These are phyloP conservation scores for Halisarca cf. caerulea DNA, from an alignment of 37 sponge, comb jelly and placozoan genomes.

Conservation along the genomic window DNA sequence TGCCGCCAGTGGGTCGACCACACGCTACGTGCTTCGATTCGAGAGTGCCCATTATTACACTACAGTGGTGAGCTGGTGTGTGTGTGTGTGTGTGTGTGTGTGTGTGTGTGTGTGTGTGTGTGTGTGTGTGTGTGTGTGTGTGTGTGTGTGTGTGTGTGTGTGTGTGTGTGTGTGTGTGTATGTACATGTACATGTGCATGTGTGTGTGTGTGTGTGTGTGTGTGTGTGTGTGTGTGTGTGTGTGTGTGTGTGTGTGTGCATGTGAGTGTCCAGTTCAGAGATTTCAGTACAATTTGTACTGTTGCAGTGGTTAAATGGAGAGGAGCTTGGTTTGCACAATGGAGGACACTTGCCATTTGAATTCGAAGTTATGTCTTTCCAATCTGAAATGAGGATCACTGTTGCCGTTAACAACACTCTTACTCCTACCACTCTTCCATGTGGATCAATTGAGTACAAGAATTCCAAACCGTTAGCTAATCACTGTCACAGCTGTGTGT, in stretches of 20 bases:
- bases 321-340: slow-evolving; percentile 28
- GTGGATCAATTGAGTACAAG: slow-evolving; percentile 25
- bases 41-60: slow-evolving; percentile 71
- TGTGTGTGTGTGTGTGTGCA: background rate
- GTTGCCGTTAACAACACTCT: slow-evolving; percentile 74
- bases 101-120: too few relatives aligned
- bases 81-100: too few relatives aligned
- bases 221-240: background rate
- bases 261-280: background rate
- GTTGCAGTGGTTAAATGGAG: slow-evolving; percentile 69
- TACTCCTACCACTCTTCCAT: slow-evolving; percentile 56
- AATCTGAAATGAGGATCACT: slow-evolving; percentile 50
- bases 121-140: background rate
- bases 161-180: too few relatives aligned
- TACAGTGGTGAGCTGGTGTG: slow-evolving; percentile 37
- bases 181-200: too few relatives aligned
- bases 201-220: too few relatives aligned
- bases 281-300: too few relatives aligned
- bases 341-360: slow-evolving; percentile 76
- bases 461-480: too few relatives aligned
- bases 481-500: too few relatives aligned
- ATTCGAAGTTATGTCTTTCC: slow-evolving; percentile 10
- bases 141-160: background rate
- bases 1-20: slow-evolving; percentile 11
- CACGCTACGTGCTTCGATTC: slow-evolving; percentile 50